A percentile compares a stretch with the other conserved stretches of the same genome.
These are phyloP conservation scores for Notamacropus eugenii DNA, from an alignment of 2,797 vertebrate genomes.

Conservation along the genomic window DNA sequence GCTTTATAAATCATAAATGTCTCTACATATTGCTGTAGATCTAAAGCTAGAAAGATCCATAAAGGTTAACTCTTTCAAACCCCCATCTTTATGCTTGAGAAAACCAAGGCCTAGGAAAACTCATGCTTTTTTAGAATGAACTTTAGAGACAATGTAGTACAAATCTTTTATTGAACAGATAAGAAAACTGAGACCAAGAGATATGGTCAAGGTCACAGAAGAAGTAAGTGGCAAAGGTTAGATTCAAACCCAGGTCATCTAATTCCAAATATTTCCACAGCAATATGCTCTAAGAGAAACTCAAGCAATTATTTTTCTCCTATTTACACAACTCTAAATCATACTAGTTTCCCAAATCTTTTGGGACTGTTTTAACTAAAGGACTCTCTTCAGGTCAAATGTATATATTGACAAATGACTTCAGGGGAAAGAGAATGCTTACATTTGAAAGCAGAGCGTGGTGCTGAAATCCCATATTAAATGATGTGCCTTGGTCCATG, in stretches of 20 bases:
- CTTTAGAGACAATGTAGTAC: not conserved
- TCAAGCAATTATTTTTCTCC: not conserved
- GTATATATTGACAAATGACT: not conserved
- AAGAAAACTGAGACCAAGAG: not conserved
- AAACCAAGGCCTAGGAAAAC: not conserved
- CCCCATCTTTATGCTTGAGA: not conserved
- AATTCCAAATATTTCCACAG: not conserved
- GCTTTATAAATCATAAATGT: not conserved
- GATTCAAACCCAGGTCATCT: not conserved
- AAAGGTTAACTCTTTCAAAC: not conserved
- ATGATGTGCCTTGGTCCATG: not conserved
- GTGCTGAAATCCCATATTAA: slow-evolving; percentile 36
- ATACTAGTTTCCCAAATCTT: not conserved
- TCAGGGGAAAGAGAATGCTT: not conserved
- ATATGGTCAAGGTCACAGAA: not conserved
- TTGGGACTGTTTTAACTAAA: not conserved
- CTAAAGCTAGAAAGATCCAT: not conserved
- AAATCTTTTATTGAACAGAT: not conserved
- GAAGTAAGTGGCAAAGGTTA: not conserved
- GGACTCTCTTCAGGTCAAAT: slow-evolving; percentile 29
- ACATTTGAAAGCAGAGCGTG: not conserved
- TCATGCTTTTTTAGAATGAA: not conserved
- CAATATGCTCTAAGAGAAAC: not conserved
- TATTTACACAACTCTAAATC: not conserved
- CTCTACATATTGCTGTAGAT: not conserved